Base-by-base conservation (phyloP, 2,888 invertebrate genomes). In the Marasmarcha lunaedactyla region DNA sequence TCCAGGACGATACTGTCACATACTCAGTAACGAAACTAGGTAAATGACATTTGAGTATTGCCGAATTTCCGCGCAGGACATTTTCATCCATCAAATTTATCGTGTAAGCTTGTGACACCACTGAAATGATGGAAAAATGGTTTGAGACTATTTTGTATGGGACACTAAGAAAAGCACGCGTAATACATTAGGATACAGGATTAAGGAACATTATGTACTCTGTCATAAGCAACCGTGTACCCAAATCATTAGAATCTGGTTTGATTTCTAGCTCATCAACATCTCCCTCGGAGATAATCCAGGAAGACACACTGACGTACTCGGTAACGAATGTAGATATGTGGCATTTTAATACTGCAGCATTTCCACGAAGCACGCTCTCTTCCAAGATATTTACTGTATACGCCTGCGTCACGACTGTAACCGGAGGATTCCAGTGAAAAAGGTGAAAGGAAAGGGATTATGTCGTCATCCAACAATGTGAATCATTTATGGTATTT, bases 311-410 rank as follows among this genome's bases (percentile, higher is more conserved):
- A 61, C 86, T 87, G 57, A 95, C 94, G 79, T 93, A 94, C 85
- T 95, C 94, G 60, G 93, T 91, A 59, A 95, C 94, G 85, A 95
- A 95, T 85, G 93, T 93, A 58, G 95, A 94, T 74, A 95, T 94
- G 81, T 94, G 93, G 85, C 95, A 95, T 86, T 95, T 94, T 62
- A 95, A 86, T 68, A 94, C 90, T 50, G 93, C 95, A 50, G 93
- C 90, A 81, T 95, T 95, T 63, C 94, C 94, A 63, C 91, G 90
- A 57, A 95, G 86, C 51, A 95, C 93, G 76, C 94, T 93, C 74
- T 95, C 94, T 71, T 94, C 94, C 93, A 94, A 93, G 61, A 95
- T 90, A 85, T 94, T 94, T 54, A 94, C 90, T 56, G 90, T 90
- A 83, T 94, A 95, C 50, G 88, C 88, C 87, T 95, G 95, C 58